These are phyloP conservation scores for Rhinella marina DNA, from an alignment of 2,797 vertebrate genomes.

Conservation along the genomic window DNA sequence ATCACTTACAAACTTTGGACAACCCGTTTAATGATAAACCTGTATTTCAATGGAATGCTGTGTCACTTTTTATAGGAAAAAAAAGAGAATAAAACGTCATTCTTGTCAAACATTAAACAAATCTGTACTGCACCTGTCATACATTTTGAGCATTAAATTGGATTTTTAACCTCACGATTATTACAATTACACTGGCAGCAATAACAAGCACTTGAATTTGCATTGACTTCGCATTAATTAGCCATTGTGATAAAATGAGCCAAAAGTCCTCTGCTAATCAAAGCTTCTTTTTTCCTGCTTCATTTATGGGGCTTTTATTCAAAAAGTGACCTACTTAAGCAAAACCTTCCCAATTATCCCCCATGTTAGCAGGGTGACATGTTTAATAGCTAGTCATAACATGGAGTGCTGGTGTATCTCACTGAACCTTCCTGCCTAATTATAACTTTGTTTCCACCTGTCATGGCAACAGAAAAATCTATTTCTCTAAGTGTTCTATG, in stretches of 20 bases:
- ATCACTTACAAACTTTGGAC: too few species aligned
- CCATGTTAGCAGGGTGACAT: constrained; percentile 38
- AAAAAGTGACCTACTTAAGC: constrained; percentile 48
- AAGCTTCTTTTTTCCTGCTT: constrained; percentile 42
- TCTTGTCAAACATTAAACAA: constrained; percentile 26
- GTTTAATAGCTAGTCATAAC: constrained; percentile 57
- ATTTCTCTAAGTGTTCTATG: constrained; percentile 38
- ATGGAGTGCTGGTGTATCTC: constrained; percentile 32
- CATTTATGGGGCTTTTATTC: constrained; percentile 40
- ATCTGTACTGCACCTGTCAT: background rate
- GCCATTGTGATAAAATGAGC: constrained; percentile 45
- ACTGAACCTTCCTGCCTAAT: constrained; percentile 43
- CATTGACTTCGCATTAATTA: constrained; percentile 57
- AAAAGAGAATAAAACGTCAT: background rate
- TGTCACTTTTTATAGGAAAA: background rate
- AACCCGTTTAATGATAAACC: background rate
- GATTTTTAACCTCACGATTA: constrained; percentile 46
- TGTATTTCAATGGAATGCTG: background rate
- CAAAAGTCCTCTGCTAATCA: constrained; percentile 42
- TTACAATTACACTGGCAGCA: constrained; percentile 49
- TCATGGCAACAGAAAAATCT: constrained; percentile 29
- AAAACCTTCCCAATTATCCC: constrained; percentile 46
- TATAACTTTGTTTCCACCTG: constrained; percentile 53
- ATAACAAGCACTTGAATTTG: constrained; percentile 29
- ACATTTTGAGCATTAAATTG: constrained; percentile 31